Evolutionary conservation across 2,113 vertebrate genomes (phyloP), one percentile per base, ranked within the genome.

Genomic region (Haplotaxodon microlepis): DNA sequence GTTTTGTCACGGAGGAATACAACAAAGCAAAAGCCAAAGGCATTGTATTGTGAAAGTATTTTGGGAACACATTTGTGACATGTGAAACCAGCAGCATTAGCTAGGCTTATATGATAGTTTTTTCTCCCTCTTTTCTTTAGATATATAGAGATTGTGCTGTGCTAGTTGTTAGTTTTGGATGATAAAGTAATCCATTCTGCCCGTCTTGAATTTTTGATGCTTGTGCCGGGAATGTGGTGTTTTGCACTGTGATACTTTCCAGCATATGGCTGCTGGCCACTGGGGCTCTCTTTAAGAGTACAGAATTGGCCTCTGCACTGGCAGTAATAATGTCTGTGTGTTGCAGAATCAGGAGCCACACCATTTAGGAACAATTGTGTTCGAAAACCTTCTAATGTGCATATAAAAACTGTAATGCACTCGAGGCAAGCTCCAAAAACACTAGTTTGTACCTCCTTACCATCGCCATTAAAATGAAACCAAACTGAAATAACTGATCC

Each of bases 331-430:
- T 24, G n/a, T 40, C n/a, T 71, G 36, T 14, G n/a, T 69, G 63
- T 21, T 40, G 40, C n/a, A 69, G 0, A 71, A 71, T 71, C 63
- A 21, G 36, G 11, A 71, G 63, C n/a, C 63, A 13, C 36, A 69
- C 63, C 36, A 69, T 40, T 69, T 69, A 40, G n/a, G 36, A 69
- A 69, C 36, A 2, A 4, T 5, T 40, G 36, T 40, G 19, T 40
- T 40, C 0, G 0, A 40, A 40, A 40, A 69, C 36, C 11, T 8
- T 14, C n/a, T 14, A 3, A 24, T 40, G 36, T 38, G 63, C 36
- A 69, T 24, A 69, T 40, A 69, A 40, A 69, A 24, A 2, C 63
- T 42, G 63, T 12, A 40, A 71, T 14, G 63, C n/a, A 42, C 36
- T 40, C 8, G n/a, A 1, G n/a, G 7, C 36, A 71, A 71, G 3